Percentiles rank a stretch among this genome's conserved stretches.
Conservation (phyloP, 2,113 vertebrate genomes). For the Xiphorhynchus elegans region DNA sequence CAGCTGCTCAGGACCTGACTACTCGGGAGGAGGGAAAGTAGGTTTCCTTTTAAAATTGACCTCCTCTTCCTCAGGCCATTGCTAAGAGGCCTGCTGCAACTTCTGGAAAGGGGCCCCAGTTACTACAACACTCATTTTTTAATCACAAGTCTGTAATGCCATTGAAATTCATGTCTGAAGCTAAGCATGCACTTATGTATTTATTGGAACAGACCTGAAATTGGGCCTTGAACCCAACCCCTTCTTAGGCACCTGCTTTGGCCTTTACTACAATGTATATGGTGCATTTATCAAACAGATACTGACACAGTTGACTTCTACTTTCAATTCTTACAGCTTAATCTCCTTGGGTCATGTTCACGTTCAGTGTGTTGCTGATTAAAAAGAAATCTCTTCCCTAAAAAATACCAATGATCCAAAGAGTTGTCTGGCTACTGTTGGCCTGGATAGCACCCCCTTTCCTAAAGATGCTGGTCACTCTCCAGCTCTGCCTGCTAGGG, state of each 20-base stretch:
- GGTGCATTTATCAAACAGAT: constrained; percentile 8
- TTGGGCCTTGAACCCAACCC: not conserved
- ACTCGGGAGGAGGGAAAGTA: not conserved
- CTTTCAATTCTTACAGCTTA: not conserved
- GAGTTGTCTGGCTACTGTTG: not conserved
- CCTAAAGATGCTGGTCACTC: not conserved
- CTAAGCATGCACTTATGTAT: not conserved
- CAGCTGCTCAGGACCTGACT: not conserved
- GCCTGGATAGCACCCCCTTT: not conserved
- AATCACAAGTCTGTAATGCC: constrained; percentile 1
- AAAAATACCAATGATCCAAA: not conserved
- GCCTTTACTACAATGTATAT: constrained; percentile 16
- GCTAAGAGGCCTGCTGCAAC: not conserved
- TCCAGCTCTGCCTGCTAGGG: not conserved
- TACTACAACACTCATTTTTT: not conserved
- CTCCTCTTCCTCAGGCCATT: constrained; percentile 15
- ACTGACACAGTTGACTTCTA: not conserved
- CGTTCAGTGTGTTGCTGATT: not conserved
- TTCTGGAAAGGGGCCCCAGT: not conserved
- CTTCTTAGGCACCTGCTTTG: not conserved
- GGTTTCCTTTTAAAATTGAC: constrained; percentile 33
- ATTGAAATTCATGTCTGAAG: constrained; percentile 6
- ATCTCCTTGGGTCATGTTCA: constrained; percentile 2
- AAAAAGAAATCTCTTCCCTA: not conserved
- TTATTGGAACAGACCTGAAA: not conserved